Evolutionary conservation across 1,140 invertebrate species (phyloP).

Genomic region (Chrysoperla carnea): DNA sequence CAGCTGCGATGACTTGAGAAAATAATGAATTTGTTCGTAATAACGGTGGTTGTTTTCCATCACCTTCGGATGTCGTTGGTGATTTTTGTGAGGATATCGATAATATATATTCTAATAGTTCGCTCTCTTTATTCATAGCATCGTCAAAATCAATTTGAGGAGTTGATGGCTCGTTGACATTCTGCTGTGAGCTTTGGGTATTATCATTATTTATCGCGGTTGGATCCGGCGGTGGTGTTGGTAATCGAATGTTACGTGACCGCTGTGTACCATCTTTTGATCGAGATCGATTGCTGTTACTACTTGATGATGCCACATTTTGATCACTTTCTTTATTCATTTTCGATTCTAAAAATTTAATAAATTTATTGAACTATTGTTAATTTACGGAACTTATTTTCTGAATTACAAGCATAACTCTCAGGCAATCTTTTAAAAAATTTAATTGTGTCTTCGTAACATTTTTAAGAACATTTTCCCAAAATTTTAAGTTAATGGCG

Average conservation of each 20-base stretch:
- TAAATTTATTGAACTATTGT: neutral
- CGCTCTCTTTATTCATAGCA: neutral
- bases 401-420: no score
- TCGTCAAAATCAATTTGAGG: neutral
- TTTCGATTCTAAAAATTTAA: neutral
- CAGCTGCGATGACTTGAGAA: slow-evolving; percentile 25
- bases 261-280: slow-evolving; percentile 8
- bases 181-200: neutral
- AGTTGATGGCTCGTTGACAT: neutral
- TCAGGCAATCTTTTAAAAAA: no score
- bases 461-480: no score
- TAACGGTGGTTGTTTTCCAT: slow-evolving; percentile 7
- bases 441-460: no score
- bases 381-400: neutral
- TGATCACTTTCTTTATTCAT: slow-evolving; percentile 9
- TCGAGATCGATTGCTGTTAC: slow-evolving; percentile 6
- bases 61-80: neutral
- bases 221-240: slow-evolving; percentile 19
- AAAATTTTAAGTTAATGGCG: no score
- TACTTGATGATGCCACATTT: slow-evolving; percentile 6
- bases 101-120: slow-evolving; percentile 17
- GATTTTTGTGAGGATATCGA: slow-evolving; percentile 5
- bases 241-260: slow-evolving; percentile 8
- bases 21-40: slow-evolving; percentile 22
- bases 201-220: slow-evolving; percentile 9